Evolutionary conservation across 1,140 invertebrate genomes (phyloP).

Genomic region (Diorhabda elongata): DNA sequence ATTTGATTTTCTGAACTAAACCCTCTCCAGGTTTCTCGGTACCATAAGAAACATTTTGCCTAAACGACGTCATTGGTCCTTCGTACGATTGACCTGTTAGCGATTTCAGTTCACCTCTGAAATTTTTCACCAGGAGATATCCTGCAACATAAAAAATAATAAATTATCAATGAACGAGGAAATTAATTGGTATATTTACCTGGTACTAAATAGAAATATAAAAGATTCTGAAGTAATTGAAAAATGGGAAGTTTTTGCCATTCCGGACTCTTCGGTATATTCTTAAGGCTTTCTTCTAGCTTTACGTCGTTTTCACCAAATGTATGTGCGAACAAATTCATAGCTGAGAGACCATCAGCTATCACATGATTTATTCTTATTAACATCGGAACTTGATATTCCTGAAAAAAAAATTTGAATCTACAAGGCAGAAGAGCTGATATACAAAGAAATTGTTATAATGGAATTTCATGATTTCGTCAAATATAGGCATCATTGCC

Average conservation of each 20-base stretch:
- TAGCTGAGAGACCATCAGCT: not conserved
- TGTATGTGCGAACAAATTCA: not conserved
- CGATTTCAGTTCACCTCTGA: not conserved
- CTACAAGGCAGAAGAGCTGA: too few species aligned
- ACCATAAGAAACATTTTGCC: not conserved
- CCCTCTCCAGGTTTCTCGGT: not conserved
- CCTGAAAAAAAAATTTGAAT: not conserved
- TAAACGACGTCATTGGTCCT: not conserved
- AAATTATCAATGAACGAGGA: not conserved
- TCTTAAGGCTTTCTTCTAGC: not conserved
- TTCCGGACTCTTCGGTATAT: not conserved
- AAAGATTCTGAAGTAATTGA: not conserved
- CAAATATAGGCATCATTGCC: too few species aligned
- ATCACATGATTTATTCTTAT: not conserved
- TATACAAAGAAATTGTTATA: too few species aligned
- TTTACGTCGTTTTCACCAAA: constrained; percentile 2
- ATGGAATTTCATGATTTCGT: too few species aligned
- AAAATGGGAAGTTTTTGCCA: not conserved
- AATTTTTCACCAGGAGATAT: not conserved
- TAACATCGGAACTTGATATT: not conserved
- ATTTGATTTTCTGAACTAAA: not conserved
- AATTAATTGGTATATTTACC: not conserved
- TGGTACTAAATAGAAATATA: not conserved
- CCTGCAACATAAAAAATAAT: not conserved
- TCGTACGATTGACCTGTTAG: not conserved